Evolutionary conservation across 2,797 vertebrate genomes (phyloP), one percentile per base, ranked within the genome.

Genomic region (Scolopax bukidnonensis): DNA sequence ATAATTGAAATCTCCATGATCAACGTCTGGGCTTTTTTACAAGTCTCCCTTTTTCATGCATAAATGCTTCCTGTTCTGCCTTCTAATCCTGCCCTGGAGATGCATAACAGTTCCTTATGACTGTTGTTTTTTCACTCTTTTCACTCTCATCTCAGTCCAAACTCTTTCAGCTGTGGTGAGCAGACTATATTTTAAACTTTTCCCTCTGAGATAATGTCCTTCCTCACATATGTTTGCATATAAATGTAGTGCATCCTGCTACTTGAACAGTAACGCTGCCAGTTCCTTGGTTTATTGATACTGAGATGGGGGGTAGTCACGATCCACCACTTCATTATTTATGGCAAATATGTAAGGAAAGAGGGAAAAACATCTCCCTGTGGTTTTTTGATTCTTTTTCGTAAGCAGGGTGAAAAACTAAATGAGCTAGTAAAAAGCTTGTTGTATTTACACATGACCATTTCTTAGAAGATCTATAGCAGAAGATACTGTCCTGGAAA

Each of bases 1-100:
- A 25, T 91, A 97, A 94, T 80, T 96, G 96, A 97, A 96, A 93
- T 85, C 94, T 36, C 53, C 61, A 24, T 45, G 67, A 96, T 97
- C 95, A 90, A 92, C 96, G 77, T 85, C 76, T 96, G 89, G 79
- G 47, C n/a, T 65, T 96, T 96, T 91, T 95, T 95, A 96, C 75
- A 96, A 82, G 65, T 90, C 68, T 92, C 89, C 40, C 86, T 95
- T 96, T 90, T 91, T 89, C 78, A 87, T 73, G 56, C 28, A 86
- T 91, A 96, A 97, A 78, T 17, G 60, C 70, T 97, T 98, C 94
- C 93, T 96, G 77, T 94, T 95, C 78, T 93, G 86, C 56, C 82
- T 97, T 87, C 53, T 96, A 96, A 97, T 96, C 91, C 71, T 83
- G 93, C 96, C 95, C 93, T 95, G 82, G 95, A 97, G 96, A 97